These are phyloP conservation scores for Uropetala carovei DNA, from an alignment of 2,888 invertebrate species.

Conservation along the genomic window DNA sequence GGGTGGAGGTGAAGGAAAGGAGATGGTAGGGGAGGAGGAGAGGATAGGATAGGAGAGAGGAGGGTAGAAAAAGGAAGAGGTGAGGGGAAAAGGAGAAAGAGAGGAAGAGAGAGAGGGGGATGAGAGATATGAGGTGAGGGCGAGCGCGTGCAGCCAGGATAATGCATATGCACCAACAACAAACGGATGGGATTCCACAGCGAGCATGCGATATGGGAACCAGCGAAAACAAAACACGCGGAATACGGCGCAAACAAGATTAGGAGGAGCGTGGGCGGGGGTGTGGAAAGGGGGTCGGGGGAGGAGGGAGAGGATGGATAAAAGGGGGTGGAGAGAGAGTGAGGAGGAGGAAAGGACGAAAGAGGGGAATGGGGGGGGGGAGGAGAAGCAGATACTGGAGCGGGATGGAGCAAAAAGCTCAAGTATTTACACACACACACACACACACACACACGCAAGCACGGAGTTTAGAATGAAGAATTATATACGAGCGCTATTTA, in stretches of 20 bases:
- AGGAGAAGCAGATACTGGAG: neutral
- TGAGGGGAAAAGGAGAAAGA: neutral
- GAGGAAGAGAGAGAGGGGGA: neutral
- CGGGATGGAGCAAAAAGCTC: neutral
- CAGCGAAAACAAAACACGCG: conserved; percentile 51
- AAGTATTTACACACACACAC: conserved; percentile 19
- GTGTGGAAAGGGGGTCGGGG: neutral
- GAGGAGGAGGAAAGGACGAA: neutral
- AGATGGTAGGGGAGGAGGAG: neutral
- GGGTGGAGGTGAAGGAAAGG: neutral
- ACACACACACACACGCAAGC: neutral
- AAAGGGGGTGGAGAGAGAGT: neutral
- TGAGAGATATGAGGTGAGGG: conserved; percentile 8
- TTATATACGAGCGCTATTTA: conserved; percentile 12
- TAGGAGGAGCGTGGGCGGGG: neutral
- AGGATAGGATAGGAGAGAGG: neutral
- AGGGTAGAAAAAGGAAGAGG: neutral
- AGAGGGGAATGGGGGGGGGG: neutral
- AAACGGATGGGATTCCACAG: conserved; percentile 57
- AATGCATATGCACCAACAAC: conserved; percentile 60
- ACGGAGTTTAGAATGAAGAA: conserved; percentile 13
- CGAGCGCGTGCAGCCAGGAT: conserved; percentile 53
- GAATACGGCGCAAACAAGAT: conserved; percentile 62
- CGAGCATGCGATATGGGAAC: conserved; percentile 40
- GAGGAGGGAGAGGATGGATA: neutral